These are phyloP conservation scores for Helicoverpa armigera DNA, from an alignment of 1,140 invertebrate species.

Conservation along the genomic window DNA sequence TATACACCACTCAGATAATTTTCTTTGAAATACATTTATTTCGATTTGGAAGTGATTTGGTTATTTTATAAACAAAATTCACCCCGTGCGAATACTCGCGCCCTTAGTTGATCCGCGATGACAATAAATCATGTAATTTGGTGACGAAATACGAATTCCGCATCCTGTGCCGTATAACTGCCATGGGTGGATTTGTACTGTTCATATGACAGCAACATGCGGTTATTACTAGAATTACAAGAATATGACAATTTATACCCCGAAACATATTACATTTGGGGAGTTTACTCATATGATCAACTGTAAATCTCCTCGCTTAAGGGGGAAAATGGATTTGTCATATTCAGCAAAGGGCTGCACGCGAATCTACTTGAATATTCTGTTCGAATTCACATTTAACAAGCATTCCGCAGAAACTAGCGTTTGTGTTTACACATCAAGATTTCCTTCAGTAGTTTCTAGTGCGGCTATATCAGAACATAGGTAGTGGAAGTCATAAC, in stretches of 20 bases:
- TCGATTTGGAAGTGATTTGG: background rate
- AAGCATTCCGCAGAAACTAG: constrained; percentile 37
- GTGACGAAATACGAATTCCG: constrained; percentile 75
- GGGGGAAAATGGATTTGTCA: constrained; percentile 36
- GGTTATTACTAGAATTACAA: constrained; percentile 70
- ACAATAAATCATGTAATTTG: constrained; percentile 86
- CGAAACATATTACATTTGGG: constrained; percentile 59
- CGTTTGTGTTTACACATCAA: constrained; percentile 45
- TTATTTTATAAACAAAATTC: constrained; percentile 38
- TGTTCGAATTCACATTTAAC: constrained; percentile 40
- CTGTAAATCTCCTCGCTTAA: constrained; percentile 52
- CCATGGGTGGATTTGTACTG: constrained; percentile 69
- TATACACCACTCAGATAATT: no score
- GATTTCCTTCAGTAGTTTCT: constrained; percentile 54
- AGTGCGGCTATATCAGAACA: constrained; percentile 55
- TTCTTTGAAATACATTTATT: no score
- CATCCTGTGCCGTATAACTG: constrained; percentile 57
- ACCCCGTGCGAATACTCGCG: constrained; percentile 54
- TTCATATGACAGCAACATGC: constrained; percentile 71
- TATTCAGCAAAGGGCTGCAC: constrained; percentile 15
- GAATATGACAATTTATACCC: constrained; percentile 65
- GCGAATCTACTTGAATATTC: constrained; percentile 39
- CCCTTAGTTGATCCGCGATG: constrained; percentile 71
- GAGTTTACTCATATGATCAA: constrained; percentile 56
- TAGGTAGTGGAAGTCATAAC: constrained; percentile 64